These are phyloP conservation scores for Numenius arquata DNA, from an alignment of 2,113 vertebrate genomes.

Conservation along the genomic window DNA sequence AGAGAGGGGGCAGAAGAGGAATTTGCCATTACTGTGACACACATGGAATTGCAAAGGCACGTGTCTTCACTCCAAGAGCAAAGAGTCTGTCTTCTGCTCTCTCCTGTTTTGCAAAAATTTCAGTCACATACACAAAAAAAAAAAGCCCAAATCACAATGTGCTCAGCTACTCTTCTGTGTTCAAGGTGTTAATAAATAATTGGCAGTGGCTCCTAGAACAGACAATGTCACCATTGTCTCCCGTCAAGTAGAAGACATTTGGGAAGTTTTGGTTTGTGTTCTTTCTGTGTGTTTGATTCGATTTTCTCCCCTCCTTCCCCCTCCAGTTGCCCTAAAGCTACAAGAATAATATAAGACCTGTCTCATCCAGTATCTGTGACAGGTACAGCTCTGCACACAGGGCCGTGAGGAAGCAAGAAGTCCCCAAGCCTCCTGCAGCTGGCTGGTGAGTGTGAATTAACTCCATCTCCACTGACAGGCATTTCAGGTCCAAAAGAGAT, in stretches of 20 bases:
- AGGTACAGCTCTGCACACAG: background rate
- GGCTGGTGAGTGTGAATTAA: background rate
- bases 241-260: background rate
- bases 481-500: background rate
- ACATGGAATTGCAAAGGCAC: background rate
- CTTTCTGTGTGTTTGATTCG: background rate
- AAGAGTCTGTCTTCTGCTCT: background rate
- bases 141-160: background rate
- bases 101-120: background rate
- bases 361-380: conserved; percentile 38
- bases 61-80: background rate
- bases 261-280: conserved; percentile 26
- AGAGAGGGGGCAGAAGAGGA: background rate
- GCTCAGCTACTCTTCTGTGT: background rate
- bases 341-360: conserved; percentile 33
- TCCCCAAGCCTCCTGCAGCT: background rate
- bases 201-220: background rate
- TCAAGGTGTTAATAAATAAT: conserved; percentile 44
- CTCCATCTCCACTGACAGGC: background rate
- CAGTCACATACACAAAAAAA: background rate
- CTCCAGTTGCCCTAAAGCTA: conserved; percentile 33
- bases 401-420: background rate
- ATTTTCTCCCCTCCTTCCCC: conserved; percentile 5
- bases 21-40: background rate
- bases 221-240: background rate